Evolutionary conservation across 1,140 invertebrate genomes (phyloP), one percentile per base, ranked within the genome.

Genomic region (Drosophila takahashii): DNA sequence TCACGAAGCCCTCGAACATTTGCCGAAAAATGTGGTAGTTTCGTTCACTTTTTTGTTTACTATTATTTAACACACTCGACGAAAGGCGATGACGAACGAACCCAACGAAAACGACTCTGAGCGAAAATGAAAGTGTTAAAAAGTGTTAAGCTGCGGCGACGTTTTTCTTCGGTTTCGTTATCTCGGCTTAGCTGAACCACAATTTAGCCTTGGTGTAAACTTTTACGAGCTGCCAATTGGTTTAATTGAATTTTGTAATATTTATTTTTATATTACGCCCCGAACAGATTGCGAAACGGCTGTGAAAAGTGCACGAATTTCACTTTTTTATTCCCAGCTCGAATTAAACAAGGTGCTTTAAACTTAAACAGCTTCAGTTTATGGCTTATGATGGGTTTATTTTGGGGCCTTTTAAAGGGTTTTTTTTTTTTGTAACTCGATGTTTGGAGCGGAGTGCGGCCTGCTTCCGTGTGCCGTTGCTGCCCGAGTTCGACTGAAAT

Each of bases 401-500:
- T 53, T 60, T 44, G 26, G 26, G 54, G 26, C 27, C 53, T 18
- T 57, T 48, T 39, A 34, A 51, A 32, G 6, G 27, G 11, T 45
- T 67, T 51, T 80, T 78, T 48, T 4, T 37, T 37, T 4, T 2
- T 5, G 32, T n/a, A 32, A 3, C 29, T 45, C 29, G 32, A 27
- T 51, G 18, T 52, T 52, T 52, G 50, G 27, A 52, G 22, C 64
- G 60, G 45, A 51, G 75, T 67, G 59, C 79, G 74, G 78, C 79
- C 70, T 87, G 83, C 83, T 87, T 89, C 83, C 83, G 83, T 87
- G 47, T 89, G 84, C 83, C 84, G 70, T 74, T 89, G 84, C 79
- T 87, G 83, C 84, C 84, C 84, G 83, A 79, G 66, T 84, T 87
- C 84, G 77, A 87, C 83, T 87, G 84, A 87, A 87, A 87, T 84